Evolutionary conservation across 2,113 vertebrate species (phyloP).

Genomic region (Heloderma charlesbogerti): DNA sequence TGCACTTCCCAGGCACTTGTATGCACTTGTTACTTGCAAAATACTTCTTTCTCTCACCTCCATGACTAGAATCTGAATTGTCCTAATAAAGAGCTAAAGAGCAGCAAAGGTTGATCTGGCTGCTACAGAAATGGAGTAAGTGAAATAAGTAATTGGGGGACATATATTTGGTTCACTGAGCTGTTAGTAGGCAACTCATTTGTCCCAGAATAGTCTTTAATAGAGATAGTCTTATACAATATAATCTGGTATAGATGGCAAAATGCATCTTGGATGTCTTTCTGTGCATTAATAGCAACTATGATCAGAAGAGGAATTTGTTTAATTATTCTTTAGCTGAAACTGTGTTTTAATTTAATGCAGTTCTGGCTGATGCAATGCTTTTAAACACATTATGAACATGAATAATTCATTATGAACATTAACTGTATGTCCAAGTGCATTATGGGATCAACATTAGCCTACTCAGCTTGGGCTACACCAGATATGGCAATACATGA

Average conservation of each 20-base stretch:
- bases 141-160: not conserved
- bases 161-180: not conserved
- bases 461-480: not conserved
- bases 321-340: not conserved
- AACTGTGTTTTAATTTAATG: not conserved
- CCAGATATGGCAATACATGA: not conserved
- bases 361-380: not conserved
- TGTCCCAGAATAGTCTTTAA: not conserved
- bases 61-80: not conserved
- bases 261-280: not conserved
- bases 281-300: constrained; percentile 2
- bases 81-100: not conserved
- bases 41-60: not conserved
- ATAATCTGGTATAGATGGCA: not conserved
- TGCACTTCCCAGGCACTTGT: not conserved
- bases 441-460: not conserved
- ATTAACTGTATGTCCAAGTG: not conserved
- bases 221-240: not conserved
- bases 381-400: not conserved
- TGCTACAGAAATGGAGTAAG: not conserved
- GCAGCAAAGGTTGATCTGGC: not conserved
- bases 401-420: not conserved
- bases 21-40: not conserved
- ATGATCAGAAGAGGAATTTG: not conserved
- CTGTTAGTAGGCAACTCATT: not conserved